Conservation (phyloP, 2,888 invertebrate species). For the Eucera pruinosa region DNA sequence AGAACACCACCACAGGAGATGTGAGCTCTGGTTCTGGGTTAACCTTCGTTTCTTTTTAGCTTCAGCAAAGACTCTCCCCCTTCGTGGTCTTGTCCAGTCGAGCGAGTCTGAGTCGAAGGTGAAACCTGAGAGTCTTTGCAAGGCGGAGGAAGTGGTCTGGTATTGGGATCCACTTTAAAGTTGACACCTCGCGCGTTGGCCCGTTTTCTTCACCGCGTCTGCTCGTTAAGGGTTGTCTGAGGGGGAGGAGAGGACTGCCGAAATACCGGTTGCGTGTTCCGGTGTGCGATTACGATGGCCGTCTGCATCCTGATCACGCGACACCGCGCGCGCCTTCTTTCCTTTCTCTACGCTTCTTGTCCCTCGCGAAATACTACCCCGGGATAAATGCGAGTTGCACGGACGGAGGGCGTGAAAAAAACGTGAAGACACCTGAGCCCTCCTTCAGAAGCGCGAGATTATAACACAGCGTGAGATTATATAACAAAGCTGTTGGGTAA, state of each 20-base stretch:
- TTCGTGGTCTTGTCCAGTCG: conserved; percentile 1
- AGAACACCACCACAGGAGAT: neutral
- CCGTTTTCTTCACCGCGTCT: conserved; percentile 32
- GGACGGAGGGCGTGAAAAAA: conserved; percentile 32
- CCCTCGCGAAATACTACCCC: conserved; percentile 51
- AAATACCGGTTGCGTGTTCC: conserved; percentile 61
- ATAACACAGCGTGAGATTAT: neutral
- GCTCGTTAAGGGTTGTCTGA: conserved; percentile 28
- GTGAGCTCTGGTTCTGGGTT: conserved; percentile 5
- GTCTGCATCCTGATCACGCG: conserved; percentile 63
- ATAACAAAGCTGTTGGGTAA: too few species aligned
- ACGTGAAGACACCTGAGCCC: conserved; percentile 10
- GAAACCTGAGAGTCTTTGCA: conserved; percentile 12
- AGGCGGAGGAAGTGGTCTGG: conserved; percentile 56
- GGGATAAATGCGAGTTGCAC: conserved; percentile 29
- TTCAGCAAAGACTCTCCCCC: neutral
- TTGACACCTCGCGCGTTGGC: conserved; percentile 57
- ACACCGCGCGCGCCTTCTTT: conserved; percentile 50
- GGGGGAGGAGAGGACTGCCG: conserved; percentile 21
- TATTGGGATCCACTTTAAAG: conserved; percentile 65
- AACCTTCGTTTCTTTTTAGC: conserved; percentile 36
- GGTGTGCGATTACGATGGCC: conserved; percentile 59
- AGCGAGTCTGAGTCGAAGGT: conserved; percentile 25
- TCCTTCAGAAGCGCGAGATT: neutral
- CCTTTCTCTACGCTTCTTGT: conserved; percentile 8